Base-by-base conservation (phyloP, 2,797 vertebrate genomes). In the Epinephelus malabaricus region DNA sequence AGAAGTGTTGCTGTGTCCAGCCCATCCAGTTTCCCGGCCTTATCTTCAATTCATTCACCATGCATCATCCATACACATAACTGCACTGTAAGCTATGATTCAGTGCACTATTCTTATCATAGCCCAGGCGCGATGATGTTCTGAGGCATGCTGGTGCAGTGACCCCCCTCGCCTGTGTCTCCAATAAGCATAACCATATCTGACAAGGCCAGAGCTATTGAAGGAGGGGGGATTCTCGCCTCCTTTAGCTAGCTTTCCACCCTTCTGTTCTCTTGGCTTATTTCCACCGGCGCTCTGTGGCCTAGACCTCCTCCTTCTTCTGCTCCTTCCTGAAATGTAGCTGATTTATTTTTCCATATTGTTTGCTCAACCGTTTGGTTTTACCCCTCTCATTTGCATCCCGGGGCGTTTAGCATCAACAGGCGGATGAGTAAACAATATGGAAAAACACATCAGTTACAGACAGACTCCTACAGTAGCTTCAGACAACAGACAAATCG, bases 141-240 rank as follows among this genome's bases (percentile, higher is more conserved):
- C 79, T 77, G 85, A 86, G 88, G 88, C 92, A 86, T 88, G 89
- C 90, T 91, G 89, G 87, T 93, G 90, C 88, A 89, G 68, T 94
- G 90, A 92, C 91, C 91, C 83, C 79, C 88, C 75, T 85, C 68
- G 80, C 92, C 83, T 82, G 84, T 79, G 85, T 89, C 88, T 90
- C 82, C 86, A 89, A 84, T 93, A 89, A 92, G 89, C 90, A 90
- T 93, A 93, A 94, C 90, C 79, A 86, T 86, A 91, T 92, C 90
- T 93, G 94, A 94, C 94, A 93, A 89, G 91, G 88, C 91, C 89
- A 88, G 90, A 88, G 82, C 87, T 83, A 81, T 84, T 84, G 89
- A 87, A 86, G 85, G 88, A 83, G 79, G 67, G 49, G 54, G 53
- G 53, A 70, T 78, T 87, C 83, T 89, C 14, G 58, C 85, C 89